These are phyloP conservation scores for Labeo catla DNA, from an alignment of 2,113 vertebrate genomes.

Conservation along the genomic window DNA sequence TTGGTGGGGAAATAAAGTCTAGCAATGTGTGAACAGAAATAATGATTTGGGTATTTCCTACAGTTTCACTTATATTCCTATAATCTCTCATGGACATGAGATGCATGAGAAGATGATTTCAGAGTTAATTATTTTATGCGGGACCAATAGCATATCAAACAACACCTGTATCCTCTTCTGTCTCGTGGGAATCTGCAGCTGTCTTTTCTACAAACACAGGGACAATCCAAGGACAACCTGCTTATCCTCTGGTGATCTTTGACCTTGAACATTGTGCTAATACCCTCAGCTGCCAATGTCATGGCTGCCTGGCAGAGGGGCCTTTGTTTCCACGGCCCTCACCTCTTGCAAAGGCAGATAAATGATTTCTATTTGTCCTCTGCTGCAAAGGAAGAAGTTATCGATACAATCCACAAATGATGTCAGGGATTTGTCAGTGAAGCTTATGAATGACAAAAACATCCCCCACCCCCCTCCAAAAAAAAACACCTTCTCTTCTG, in stretches of 20 bases:
- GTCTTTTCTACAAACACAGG: slow-evolving; percentile 76
- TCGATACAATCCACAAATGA: slow-evolving; percentile 94
- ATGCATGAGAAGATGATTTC: neutral
- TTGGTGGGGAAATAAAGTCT: no score
- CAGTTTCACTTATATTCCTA: neutral
- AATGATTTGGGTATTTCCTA: neutral
- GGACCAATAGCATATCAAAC: neutral
- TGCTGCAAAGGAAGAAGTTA: slow-evolving; percentile 89
- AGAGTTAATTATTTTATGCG: neutral
- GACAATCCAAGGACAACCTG: slow-evolving; percentile 82
- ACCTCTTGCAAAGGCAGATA: slow-evolving; percentile 89
- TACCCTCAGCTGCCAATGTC: slow-evolving; percentile 90
- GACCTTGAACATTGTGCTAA: slow-evolving; percentile 86
- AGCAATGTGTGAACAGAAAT: neutral
- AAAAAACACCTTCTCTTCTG: slow-evolving; percentile 80
- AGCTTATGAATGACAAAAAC: slow-evolving; percentile 98
- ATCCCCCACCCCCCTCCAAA: slow-evolving; percentile 65
- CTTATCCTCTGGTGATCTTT: slow-evolving; percentile 83
- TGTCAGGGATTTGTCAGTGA: slow-evolving; percentile 97
- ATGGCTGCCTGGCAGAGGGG: slow-evolving; percentile 76
- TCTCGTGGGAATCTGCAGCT: slow-evolving; percentile 76
- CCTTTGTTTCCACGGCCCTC: slow-evolving; percentile 83
- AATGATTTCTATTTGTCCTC: slow-evolving; percentile 98
- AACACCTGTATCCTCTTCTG: slow-evolving; percentile 25
- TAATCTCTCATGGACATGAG: neutral